Conservation (phyloP, 2,113 vertebrate genomes). For the Halcyon malimbica region DNA sequence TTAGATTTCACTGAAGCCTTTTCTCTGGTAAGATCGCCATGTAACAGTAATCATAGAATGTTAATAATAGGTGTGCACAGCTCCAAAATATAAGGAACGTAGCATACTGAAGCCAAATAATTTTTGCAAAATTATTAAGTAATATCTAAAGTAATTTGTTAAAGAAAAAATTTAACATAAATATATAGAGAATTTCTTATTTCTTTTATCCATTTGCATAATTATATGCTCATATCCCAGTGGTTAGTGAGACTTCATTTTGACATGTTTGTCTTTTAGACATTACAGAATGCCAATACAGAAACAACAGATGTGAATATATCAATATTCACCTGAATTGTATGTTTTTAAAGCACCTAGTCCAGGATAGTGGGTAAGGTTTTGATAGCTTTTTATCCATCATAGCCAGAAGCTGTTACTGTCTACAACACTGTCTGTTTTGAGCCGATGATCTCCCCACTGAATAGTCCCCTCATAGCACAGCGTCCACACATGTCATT, state of each 20-base stretch:
- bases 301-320: neutral
- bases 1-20: neutral
- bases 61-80: neutral
- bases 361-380: neutral
- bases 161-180: neutral
- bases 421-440: neutral
- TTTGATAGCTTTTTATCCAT: neutral
- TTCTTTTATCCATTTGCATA: neutral
- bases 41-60: neutral
- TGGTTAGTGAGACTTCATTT: neutral
- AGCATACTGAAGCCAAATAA: neutral
- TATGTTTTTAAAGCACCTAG: neutral
- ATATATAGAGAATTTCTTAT: neutral
- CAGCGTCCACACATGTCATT: accelerated
- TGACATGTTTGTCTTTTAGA: neutral
- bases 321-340: neutral
- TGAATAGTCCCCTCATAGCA: neutral
- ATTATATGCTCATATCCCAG: neutral
- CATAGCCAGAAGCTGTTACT: neutral
- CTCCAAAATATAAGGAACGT: neutral
- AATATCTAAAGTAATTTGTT: neutral
- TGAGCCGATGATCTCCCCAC: neutral
- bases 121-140: neutral
- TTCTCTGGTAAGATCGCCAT: neutral
- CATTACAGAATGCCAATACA: neutral